Conservation (phyloP, 2,113 vertebrate species). For the Crotalus helleri region DNA sequence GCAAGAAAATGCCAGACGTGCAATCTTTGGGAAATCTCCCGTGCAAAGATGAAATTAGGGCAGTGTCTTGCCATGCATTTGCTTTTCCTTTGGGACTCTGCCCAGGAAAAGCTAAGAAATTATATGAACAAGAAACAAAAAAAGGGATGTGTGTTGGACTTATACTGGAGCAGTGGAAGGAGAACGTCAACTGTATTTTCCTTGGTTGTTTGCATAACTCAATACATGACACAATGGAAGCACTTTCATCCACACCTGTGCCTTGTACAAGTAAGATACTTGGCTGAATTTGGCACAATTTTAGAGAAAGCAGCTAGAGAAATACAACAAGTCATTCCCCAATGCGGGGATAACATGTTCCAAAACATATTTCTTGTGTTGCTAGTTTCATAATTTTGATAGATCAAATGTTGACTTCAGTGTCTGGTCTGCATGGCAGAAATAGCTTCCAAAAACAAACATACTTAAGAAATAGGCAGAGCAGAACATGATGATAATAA, state of each 20-base stretch:
- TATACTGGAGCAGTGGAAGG: slow-evolving; percentile 16
- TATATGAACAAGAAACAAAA: neutral
- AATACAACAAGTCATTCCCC: slow-evolving; percentile 27
- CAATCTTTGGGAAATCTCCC: neutral
- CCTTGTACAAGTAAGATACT: slow-evolving; percentile 45
- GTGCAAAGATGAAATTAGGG: neutral
- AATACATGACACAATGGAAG: slow-evolving; percentile 19
- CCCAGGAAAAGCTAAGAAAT: slow-evolving; percentile 39
- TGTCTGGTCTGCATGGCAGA: slow-evolving; percentile 13
- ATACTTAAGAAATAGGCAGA: slow-evolving; percentile 24
- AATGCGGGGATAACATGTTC: slow-evolving; percentile 16
- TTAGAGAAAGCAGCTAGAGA: slow-evolving; percentile 13
- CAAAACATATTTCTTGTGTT: slow-evolving; percentile 42
- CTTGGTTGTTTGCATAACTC: slow-evolving; percentile 33
- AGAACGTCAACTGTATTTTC: slow-evolving; percentile 27
- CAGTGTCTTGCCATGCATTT: neutral
- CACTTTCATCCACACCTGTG: neutral
- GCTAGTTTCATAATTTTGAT: neutral
- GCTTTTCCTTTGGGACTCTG: slow-evolving; percentile 5
- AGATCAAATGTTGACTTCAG: neutral
- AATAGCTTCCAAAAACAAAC: slow-evolving; percentile 29
- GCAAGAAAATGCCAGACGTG: neutral
- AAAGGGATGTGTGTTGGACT: slow-evolving; percentile 30
- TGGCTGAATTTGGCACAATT: slow-evolving; percentile 65
- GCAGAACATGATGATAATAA: slow-evolving; percentile 23